These are phyloP conservation scores for Jordanella pulchra DNA, from an alignment of 2,797 vertebrate species.

Conservation along the genomic window DNA sequence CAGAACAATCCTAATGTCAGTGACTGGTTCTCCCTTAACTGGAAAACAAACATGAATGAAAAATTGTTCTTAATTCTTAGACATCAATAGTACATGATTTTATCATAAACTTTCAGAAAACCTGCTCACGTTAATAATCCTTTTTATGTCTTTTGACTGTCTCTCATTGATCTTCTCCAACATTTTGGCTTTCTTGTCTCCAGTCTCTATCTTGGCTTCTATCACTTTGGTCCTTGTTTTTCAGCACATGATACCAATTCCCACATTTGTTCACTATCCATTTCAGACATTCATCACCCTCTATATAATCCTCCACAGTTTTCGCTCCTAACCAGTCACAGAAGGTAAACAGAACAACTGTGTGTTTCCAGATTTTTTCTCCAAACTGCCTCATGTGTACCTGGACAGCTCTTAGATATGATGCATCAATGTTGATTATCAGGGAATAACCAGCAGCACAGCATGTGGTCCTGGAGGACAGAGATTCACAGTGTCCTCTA, in stretches of 20 bases:
- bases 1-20: conserved; percentile 46
- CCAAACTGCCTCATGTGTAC: conserved; percentile 56
- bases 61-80: too few relatives aligned
- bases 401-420: conserved; percentile 14
- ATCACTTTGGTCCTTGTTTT: conserved; percentile 1
- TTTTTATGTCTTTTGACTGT: conserved; percentile 29
- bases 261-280: conserved; percentile 55
- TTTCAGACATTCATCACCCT: conserved; percentile 42
- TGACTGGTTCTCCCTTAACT: background rate
- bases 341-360: conserved; percentile 51
- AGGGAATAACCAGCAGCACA: conserved; percentile 47
- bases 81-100: too few relatives aligned
- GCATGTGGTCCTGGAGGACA: conserved; percentile 54
- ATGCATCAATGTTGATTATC: conserved; percentile 11
- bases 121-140: conserved; percentile 37
- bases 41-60: too few relatives aligned
- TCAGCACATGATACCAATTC: conserved; percentile 52
- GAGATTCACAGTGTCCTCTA: conserved; percentile 29
- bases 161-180: too few relatives aligned
- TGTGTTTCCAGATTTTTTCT: conserved; percentile 52
- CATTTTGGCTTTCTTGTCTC: too few relatives aligned
- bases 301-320: conserved; percentile 53
- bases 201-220: too few relatives aligned
- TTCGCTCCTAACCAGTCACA: conserved; percentile 56
- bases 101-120: too few relatives aligned